Conservation (phyloP, 1,140 invertebrate genomes). For the Polypedilum vanderplanki region DNA sequence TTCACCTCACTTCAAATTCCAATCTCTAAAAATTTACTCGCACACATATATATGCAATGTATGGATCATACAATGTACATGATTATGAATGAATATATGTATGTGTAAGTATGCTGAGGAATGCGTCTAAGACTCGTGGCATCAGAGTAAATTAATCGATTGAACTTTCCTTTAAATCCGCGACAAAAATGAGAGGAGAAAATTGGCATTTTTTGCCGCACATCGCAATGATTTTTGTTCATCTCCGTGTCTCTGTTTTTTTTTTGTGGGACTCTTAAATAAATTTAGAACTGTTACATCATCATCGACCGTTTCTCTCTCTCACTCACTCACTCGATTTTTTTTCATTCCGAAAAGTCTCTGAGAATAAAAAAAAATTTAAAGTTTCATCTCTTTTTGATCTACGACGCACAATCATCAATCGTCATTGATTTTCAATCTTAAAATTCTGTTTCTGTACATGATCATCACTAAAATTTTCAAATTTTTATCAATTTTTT, state of each 20-base stretch:
- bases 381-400: background rate
- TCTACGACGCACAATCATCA: conserved; percentile 6
- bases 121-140: background rate
- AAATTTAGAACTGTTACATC: conserved; percentile 27
- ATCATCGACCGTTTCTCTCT: background rate
- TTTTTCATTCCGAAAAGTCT: background rate
- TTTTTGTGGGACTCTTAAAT: conserved; percentile 2
- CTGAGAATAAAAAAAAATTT: conserved; percentile 2
- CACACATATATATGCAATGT: background rate
- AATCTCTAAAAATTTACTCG: background rate
- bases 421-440: background rate
- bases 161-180: background rate
- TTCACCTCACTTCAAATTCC: background rate
- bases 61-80: background rate
- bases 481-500: background rate
- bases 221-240: conserved; percentile 1
- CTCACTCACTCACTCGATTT: background rate
- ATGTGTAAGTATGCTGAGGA: conserved; percentile 6
- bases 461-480: background rate
- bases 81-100: background rate
- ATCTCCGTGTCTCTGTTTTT: background rate
- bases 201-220: background rate
- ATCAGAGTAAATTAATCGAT: background rate
- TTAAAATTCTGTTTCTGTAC: background rate
- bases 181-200: too few species aligned